A percentile compares a stretch with the other conserved stretches of the same genome.
Conservation (phyloP, 2,888 invertebrate genomes). For the Penaeus monodon region DNA sequence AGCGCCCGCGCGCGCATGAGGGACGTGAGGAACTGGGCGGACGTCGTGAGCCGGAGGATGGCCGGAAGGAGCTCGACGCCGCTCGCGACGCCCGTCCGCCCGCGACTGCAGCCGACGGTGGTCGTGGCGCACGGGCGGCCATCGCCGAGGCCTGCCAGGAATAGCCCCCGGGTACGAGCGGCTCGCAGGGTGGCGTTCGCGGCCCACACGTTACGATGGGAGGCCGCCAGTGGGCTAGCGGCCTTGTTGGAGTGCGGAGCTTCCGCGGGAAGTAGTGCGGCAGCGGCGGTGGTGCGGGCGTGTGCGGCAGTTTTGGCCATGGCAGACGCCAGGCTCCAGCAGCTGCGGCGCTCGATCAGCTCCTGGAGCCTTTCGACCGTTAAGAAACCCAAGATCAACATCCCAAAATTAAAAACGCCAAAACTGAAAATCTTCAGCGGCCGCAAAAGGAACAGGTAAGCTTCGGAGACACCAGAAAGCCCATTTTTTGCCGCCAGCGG, state of each 20-base stretch:
- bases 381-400: conserved; percentile 58
- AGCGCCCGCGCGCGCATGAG: conserved; percentile 32
- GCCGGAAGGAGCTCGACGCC: conserved; percentile 27
- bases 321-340: conserved; percentile 55
- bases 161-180: conserved; percentile 56
- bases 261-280: conserved; percentile 47
- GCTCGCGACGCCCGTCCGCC: conserved; percentile 47
- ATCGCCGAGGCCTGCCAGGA: conserved; percentile 42
- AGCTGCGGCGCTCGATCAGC: conserved; percentile 60
- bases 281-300: conserved; percentile 38
- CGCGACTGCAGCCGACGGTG: conserved; percentile 26
- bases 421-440: conserved; percentile 50
- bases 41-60: conserved; percentile 19
- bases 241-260: conserved; percentile 60
- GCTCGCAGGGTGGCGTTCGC: conserved; percentile 48
- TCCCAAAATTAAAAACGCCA: conserved; percentile 53
- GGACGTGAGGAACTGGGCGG: conserved; percentile 40
- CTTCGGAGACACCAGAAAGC: neutral
- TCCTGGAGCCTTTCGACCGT: conserved; percentile 64
- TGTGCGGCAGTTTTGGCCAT: conserved; percentile 47
- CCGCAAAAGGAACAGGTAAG: conserved; percentile 52
- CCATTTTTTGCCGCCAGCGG: too few species aligned
- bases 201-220: conserved; percentile 43
- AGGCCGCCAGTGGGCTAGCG: conserved; percentile 52
- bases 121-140: conserved; percentile 7